Percentiles rank a stretch among this genome's conserved stretches.
phyloP scores from a whole-genome alignment of 2,888 invertebrate species.

The Apoda limacodes region DNA sequence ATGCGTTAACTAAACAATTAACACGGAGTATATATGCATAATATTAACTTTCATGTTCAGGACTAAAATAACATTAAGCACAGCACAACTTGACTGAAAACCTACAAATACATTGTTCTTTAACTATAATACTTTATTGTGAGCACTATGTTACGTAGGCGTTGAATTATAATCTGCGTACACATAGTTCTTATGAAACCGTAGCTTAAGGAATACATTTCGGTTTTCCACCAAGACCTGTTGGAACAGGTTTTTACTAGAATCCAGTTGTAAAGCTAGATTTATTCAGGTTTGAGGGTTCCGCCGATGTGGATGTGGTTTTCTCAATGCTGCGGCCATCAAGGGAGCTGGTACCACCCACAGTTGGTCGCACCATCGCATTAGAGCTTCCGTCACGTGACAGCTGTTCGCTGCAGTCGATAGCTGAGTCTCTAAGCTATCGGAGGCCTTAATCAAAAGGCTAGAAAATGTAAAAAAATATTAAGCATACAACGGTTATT shows the following conservation, averaged over 20 bases:
- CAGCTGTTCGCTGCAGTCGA: conserved; percentile 91
- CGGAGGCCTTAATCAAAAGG: conserved; percentile 72
- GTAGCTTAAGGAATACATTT: no score
- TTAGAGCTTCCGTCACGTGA: conserved; percentile 84
- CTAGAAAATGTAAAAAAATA: no score
- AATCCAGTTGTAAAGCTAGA: neutral
- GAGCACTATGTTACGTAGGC: conserved; percentile 2
- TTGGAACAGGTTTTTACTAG: no score
- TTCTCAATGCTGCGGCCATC: conserved; percentile 66
- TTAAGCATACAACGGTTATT: no score
- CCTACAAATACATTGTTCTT: no score
- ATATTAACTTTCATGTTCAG: conserved; percentile 33
- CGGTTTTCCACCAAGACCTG: conserved; percentile 2
- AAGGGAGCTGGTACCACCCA: conserved; percentile 85
- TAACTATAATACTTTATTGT: conserved; percentile 4
- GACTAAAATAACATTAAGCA: conserved; percentile 38
- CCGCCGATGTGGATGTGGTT: conserved; percentile 38
- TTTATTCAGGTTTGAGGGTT: conserved; percentile 40
- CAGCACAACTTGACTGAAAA: conserved; percentile 52
- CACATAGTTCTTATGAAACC: no score
- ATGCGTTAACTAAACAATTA: conserved; percentile 33
- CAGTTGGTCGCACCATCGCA: conserved; percentile 80
- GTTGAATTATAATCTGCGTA: no score
- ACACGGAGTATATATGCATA: conserved; percentile 31
- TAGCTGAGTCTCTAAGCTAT: conserved; percentile 77